A percentile compares a stretch with the other conserved stretches of the same genome.
Evolutionary conservation across 2,113 vertebrate genomes (phyloP).

Genomic region (Dendrocopos noguchii): DNA sequence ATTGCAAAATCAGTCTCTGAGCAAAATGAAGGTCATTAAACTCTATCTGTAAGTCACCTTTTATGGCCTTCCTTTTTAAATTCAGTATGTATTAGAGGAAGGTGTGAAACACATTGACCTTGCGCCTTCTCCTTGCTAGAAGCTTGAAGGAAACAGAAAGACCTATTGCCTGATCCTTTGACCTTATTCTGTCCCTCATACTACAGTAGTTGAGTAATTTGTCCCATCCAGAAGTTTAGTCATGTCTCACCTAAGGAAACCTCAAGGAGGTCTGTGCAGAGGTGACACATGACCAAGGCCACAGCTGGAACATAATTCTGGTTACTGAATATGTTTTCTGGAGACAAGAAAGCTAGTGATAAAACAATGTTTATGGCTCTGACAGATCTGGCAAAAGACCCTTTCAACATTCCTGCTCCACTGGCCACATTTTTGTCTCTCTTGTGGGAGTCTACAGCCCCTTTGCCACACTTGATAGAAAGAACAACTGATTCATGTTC

Average conservation of each 20-base stretch:
- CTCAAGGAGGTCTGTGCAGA: background rate
- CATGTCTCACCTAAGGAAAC: background rate
- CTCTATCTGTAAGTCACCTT: background rate
- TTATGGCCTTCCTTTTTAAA: background rate
- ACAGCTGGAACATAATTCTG: background rate
- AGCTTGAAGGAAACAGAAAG: background rate
- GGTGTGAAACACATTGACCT: background rate
- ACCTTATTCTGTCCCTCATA: background rate
- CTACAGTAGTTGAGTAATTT: background rate
- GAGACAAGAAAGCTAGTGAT: background rate
- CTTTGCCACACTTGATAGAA: background rate
- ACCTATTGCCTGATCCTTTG: background rate
- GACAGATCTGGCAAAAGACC: background rate
- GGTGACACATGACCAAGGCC: background rate
- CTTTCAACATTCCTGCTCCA: accelerated
- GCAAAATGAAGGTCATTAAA: background rate
- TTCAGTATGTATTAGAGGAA: background rate
- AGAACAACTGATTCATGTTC: accelerated
- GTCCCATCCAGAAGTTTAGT: background rate
- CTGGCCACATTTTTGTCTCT: background rate
- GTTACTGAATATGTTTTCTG: background rate
- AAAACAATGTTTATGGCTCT: background rate
- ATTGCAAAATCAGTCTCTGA: background rate
- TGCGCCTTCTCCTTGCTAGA: background rate
- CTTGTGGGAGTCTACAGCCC: accelerated